Base-by-base conservation (phyloP, 1,140 invertebrate genomes). In the Calosoma granatense region DNA sequence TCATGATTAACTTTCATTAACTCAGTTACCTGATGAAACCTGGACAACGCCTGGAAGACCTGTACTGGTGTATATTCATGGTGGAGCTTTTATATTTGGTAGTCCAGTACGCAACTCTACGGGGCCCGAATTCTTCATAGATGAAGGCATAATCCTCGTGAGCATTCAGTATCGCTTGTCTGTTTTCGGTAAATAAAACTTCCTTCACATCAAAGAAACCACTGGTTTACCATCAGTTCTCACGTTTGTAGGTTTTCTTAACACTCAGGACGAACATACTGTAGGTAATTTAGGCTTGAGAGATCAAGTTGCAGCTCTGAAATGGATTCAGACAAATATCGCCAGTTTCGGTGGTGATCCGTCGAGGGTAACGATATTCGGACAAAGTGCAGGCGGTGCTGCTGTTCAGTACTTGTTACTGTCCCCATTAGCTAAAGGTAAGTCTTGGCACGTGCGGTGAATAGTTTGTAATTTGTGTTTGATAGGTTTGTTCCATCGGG, bases 31-130 rank as follows among this genome's bases (percentile, higher is more conserved):
- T 6, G 6, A 30, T 30, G 14, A 30, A 30, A 6, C 4, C 26
- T 30, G 4, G 14, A 30, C 4, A 30, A n/a, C n/a, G n/a, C n/a
- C n/a, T n/a, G 26, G 14, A 26, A 71, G 65, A 53, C 54, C 71
- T 12, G 65, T 73, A 14, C 64, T 72, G 15, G 64, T 73, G 6
- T 74, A 66, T 67, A 65, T 72, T 30, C 71, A 72, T 56, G 72
- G 72, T 15, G 72, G 19, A 56, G 26, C 6, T 30, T 30, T 30
- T 30, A 30, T 30, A 30, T 6, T 30, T 30, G 26, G 26, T 30
- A 6, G 6, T 6, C 4, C 14, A 14, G 6, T 30, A 4, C 14
- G 6, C 14, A 30, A 30, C 14, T 30, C 4, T 30, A 30, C 4
- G 14, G 26, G 26, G 4, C 26, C 60, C 3, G 71, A 73, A 56